Evolutionary conservation across 2,113 vertebrate genomes (phyloP).

Genomic region (Sialia sialis): DNA sequence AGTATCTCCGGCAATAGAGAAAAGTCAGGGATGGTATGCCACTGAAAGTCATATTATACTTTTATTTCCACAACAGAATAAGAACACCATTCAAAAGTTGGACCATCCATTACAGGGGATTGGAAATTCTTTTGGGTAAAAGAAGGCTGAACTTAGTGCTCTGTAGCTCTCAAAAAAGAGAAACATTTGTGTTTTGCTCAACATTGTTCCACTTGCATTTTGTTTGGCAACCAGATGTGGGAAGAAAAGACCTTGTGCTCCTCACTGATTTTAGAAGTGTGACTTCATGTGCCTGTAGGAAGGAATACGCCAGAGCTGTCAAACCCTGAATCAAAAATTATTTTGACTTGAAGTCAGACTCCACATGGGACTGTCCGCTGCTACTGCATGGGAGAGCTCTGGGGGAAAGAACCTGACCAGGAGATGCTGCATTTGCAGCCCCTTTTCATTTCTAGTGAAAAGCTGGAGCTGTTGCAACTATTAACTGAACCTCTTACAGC

Average conservation of each 20-base stretch:
- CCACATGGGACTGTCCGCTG: accelerated
- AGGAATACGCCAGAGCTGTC: neutral
- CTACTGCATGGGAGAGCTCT: accelerated
- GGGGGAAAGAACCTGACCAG: neutral
- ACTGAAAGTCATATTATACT: neutral
- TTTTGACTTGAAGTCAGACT: neutral
- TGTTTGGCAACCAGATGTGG: neutral
- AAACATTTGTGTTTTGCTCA: neutral
- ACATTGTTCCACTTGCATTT: neutral
- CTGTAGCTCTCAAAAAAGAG: neutral
- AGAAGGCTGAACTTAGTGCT: neutral
- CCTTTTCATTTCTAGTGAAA: neutral
- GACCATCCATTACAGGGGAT: neutral
- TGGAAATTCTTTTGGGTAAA: neutral
- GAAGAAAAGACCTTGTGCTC: neutral
- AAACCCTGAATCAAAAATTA: neutral
- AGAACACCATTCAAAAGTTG: neutral
- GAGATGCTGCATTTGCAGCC: neutral
- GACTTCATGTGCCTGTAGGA: neutral
- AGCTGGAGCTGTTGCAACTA: neutral
- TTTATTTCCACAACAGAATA: neutral
- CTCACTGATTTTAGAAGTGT: neutral
- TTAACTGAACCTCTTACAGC: neutral
- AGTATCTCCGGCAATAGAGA: neutral
- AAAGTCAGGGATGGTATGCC: neutral